Conservation (phyloP, 2,888 invertebrate genomes). For the Macrophya annulata region DNA sequence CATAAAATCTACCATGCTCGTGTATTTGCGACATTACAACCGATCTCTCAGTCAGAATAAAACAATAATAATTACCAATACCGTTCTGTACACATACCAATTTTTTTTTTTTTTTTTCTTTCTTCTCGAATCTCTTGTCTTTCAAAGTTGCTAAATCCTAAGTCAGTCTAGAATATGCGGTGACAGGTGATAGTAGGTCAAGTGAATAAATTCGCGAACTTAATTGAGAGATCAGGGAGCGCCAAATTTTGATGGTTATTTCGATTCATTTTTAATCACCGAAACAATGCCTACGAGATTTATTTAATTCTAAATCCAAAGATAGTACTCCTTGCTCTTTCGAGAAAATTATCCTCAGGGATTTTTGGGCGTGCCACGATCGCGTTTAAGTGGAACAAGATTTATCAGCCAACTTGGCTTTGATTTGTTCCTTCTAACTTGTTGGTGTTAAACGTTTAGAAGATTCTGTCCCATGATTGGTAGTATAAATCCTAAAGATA, state of each 20-base stretch:
- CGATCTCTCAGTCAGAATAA: neutral
- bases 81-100: neutral
- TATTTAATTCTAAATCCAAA: neutral
- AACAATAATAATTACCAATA: slow-evolving; percentile 27
- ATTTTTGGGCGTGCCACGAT: slow-evolving; percentile 62
- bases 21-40: neutral
- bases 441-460: neutral
- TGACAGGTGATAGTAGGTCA: slow-evolving; percentile 50
- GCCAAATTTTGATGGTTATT: slow-evolving; percentile 10
- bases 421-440: slow-evolving; percentile 66
- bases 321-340: neutral
- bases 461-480: slow-evolving; percentile 4
- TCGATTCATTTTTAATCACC: neutral
- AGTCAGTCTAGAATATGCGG: neutral
- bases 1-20: slow-evolving; percentile 29
- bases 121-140: slow-evolving; percentile 16
- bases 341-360: neutral
- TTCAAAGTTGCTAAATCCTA: slow-evolving; percentile 24
- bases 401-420: slow-evolving; percentile 69
- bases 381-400: slow-evolving; percentile 69
- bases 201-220: slow-evolving; percentile 40
- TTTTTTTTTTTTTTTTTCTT: neutral
- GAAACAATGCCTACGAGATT: neutral
- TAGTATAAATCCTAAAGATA: slow-evolving; percentile 6
- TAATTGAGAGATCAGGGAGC: neutral